phyloP scores from a whole-genome alignment of 2,888 invertebrate genomes.

The Drosophila birchii region DNA sequence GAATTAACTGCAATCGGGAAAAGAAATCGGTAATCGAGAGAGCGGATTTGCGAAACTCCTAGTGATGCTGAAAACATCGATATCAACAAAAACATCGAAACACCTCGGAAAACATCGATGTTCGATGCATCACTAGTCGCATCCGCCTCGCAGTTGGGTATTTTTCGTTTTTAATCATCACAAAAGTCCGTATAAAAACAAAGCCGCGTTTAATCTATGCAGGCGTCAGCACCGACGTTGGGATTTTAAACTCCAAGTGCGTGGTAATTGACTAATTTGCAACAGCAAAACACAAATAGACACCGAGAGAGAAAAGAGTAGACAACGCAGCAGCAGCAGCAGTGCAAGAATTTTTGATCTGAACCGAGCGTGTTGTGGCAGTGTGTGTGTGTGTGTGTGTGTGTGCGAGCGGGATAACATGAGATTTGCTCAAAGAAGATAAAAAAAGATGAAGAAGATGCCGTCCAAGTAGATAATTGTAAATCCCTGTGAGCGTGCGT shows the following conservation, averaged over 20 bases:
- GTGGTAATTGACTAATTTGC: slow-evolving; percentile 30
- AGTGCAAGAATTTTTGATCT: slow-evolving; percentile 76
- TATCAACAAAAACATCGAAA: too few relatives aligned
- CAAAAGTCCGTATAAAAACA: slow-evolving; percentile 33
- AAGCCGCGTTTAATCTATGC: slow-evolving; percentile 62
- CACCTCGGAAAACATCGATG: too few relatives aligned
- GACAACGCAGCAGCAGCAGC: slow-evolving; percentile 62
- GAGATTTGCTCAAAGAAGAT: slow-evolving; percentile 68
- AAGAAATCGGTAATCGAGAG: too few relatives aligned
- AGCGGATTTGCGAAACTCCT: too few relatives aligned
- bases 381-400: slow-evolving; percentile 49
- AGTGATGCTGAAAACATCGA: too few relatives aligned
- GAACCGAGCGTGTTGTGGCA: slow-evolving; percentile 46
- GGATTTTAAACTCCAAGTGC: slow-evolving; percentile 65
- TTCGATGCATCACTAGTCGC: too few relatives aligned
- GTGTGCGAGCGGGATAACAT: slow-evolving; percentile 64
- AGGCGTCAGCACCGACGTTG: slow-evolving; percentile 54
- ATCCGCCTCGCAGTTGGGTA: slow-evolving; percentile 20
- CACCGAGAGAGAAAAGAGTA: slow-evolving; percentile 50
- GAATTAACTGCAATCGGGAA: too few relatives aligned
- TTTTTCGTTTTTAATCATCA: slow-evolving; percentile 64
- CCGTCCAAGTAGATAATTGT: slow-evolving; percentile 33
- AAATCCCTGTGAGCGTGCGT: slow-evolving; percentile 21
- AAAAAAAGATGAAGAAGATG: slow-evolving; percentile 76
- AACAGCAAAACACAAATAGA: slow-evolving; percentile 5